These are phyloP conservation scores for Muschampia plurimacula DNA, from an alignment of 2,888 invertebrate species.

Conservation along the genomic window DNA sequence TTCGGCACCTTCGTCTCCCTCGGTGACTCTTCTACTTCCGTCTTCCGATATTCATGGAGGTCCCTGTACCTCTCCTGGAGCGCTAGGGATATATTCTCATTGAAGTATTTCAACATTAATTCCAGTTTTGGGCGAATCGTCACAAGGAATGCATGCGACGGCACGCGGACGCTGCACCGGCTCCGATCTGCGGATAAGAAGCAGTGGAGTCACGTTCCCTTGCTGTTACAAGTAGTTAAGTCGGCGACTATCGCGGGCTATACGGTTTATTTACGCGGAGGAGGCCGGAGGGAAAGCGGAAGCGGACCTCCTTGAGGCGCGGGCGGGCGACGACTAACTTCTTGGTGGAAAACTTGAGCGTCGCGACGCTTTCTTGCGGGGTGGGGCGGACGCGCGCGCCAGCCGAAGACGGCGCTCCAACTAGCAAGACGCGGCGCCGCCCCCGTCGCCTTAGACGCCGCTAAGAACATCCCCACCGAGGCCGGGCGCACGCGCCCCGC, in stretches of 20 bases:
- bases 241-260: constrained; percentile 35
- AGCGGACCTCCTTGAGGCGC: constrained; percentile 84
- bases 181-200: constrained; percentile 58
- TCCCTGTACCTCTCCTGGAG: constrained; percentile 85
- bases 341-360: constrained; percentile 86
- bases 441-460: constrained; percentile 84
- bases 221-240: neutral
- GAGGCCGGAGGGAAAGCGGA: constrained; percentile 69
- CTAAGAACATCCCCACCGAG: constrained; percentile 83
- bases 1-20: constrained; percentile 82
- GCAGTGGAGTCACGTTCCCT: constrained; percentile 36
- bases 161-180: constrained; percentile 52
- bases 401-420: constrained; percentile 83
- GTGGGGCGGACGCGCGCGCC: constrained; percentile 84
- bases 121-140: constrained; percentile 80
- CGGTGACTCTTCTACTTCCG: constrained; percentile 82
- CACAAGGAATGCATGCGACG: constrained; percentile 77
- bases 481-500: constrained; percentile 82
- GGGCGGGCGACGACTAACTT: constrained; percentile 85
- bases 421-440: constrained; percentile 85
- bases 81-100: constrained; percentile 85
- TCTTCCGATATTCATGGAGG: constrained; percentile 84
- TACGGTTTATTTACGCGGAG: constrained; percentile 50
- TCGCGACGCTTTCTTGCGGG: constrained; percentile 84
- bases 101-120: constrained; percentile 86